These are phyloP conservation scores for Electrona antarctica DNA, from an alignment of 2,113 vertebrate species.

Conservation along the genomic window DNA sequence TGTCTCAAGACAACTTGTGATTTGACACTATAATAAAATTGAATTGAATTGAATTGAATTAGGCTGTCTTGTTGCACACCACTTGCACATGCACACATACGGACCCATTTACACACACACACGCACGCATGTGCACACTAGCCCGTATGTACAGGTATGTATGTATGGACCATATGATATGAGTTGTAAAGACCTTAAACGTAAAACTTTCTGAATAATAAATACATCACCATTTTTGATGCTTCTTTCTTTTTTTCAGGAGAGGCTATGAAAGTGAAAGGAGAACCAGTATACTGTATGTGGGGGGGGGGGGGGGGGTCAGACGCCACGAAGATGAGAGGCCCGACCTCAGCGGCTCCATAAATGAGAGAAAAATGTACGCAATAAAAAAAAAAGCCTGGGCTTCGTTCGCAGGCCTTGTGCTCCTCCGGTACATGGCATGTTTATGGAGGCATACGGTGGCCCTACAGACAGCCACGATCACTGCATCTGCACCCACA, in stretches of 20 bases:
- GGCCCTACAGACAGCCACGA: neutral
- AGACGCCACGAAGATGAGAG: neutral
- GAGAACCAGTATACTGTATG: neutral
- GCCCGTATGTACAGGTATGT: no score
- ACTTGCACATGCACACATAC: no score
- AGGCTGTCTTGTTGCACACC: no score
- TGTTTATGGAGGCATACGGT: slow-evolving; percentile 2
- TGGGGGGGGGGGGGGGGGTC: neutral
- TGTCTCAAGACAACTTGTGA: no score
- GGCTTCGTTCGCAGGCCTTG: neutral
- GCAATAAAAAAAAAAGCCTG: neutral
- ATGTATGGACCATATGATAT: neutral
- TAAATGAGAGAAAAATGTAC: neutral
- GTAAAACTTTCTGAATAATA: slow-evolving; percentile 3
- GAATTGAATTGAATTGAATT: no score
- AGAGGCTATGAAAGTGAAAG: slow-evolving; percentile 6
- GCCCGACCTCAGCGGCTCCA: neutral
- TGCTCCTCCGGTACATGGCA: neutral
- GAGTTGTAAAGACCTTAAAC: slow-evolving; percentile 7
- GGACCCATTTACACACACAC: no score
- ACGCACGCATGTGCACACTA: no score
- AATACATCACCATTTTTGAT: no score
- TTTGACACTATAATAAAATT: no score
- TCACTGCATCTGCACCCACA: neutral
- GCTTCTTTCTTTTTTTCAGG: slow-evolving; percentile 4